Evolutionary conservation across 2,888 invertebrate species (phyloP).

Genomic region (Meteorus colon): DNA sequence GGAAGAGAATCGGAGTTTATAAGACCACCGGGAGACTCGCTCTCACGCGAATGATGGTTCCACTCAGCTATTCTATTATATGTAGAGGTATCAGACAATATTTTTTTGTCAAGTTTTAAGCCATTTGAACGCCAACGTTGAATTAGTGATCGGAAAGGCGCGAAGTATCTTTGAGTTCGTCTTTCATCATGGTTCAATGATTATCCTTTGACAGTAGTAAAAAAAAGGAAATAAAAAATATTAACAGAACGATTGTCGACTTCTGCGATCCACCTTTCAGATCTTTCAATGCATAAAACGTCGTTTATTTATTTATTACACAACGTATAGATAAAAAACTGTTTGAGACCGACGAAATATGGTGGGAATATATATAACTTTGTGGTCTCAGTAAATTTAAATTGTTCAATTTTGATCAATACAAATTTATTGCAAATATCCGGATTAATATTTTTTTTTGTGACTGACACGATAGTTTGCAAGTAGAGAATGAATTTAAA

Average conservation of each 20-base stretch:
- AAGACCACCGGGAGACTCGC: conserved; percentile 51
- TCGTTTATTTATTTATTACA: conserved; percentile 7
- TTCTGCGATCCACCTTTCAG: conserved; percentile 33
- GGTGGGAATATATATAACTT: background rate
- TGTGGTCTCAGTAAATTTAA: background rate
- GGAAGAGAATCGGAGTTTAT: conserved; percentile 23
- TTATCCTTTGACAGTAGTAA: conserved; percentile 15
- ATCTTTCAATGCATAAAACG: background rate
- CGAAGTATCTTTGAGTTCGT: conserved; percentile 25
- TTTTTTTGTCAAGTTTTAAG: conserved; percentile 24
- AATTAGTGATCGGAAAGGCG: conserved; percentile 41
- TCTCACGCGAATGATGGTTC: conserved; percentile 29
- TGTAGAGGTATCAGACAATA: background rate
- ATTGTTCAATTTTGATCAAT: background rate
- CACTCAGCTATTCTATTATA: conserved; percentile 4
- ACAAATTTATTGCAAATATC: background rate
- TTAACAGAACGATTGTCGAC: conserved; percentile 25
- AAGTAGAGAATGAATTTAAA: background rate
- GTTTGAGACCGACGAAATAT: too few species aligned
- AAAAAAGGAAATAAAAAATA: background rate
- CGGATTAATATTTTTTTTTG: background rate
- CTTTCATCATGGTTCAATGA: conserved; percentile 39
- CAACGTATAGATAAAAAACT: conserved; percentile 6
- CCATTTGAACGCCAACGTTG: conserved; percentile 15
- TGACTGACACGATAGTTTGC: background rate